Percentiles rank a stretch among this genome's conserved stretches.
Conservation (phyloP, 2,113 vertebrate genomes). For the Barnardius zonarius region DNA sequence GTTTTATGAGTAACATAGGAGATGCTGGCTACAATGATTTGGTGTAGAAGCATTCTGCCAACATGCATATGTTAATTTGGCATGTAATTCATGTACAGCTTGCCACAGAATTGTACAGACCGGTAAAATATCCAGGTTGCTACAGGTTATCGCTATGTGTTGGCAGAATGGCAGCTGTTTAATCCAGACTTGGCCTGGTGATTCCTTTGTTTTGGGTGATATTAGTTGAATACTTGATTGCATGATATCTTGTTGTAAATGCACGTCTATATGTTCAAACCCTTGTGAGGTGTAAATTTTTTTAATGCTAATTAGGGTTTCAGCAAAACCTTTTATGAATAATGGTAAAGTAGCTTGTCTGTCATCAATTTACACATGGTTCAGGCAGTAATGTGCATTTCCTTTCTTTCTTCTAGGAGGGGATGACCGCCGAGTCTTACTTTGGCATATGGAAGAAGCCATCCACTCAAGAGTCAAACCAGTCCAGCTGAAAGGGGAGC, state of each 20-base stretch:
- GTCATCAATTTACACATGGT: neutral
- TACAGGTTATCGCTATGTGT: neutral
- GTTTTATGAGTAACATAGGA: neutral
- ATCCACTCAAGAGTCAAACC: constrained; percentile 91
- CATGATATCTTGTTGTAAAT: neutral
- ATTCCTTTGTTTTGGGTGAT: neutral
- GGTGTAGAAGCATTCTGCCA: neutral
- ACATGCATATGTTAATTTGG: neutral
- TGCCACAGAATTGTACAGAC: neutral
- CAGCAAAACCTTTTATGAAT: neutral
- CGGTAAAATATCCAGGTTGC: neutral
- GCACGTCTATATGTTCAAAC: neutral
- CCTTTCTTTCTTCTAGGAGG: constrained; percentile 79
- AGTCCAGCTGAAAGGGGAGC: constrained; percentile 93
- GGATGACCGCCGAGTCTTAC: constrained; percentile 92
- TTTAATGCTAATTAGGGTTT: neutral
- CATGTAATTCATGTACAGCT: neutral
- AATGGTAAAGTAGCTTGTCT: neutral
- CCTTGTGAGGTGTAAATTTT: neutral
- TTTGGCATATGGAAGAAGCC: constrained; percentile 97
- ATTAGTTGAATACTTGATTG: neutral
- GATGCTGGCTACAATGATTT: neutral
- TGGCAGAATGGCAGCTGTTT: constrained; percentile 20
- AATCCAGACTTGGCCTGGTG: neutral
- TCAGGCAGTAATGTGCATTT: constrained; percentile 21